phyloP scores from a whole-genome alignment of 1,140 invertebrate genomes.

The Phymorhynchus buccinoides region DNA sequence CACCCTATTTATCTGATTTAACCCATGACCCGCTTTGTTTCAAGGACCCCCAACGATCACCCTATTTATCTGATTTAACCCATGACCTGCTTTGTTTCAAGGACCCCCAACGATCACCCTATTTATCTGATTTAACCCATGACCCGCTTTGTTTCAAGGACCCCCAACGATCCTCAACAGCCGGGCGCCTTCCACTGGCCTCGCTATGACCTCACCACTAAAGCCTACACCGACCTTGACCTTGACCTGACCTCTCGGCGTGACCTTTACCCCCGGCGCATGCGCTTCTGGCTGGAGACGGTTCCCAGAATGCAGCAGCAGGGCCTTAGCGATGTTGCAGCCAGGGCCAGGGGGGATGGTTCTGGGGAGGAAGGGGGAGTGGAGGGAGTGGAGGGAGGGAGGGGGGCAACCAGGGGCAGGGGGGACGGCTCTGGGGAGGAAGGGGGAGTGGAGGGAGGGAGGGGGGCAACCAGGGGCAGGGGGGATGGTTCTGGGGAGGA shows the following conservation, averaged over 20 bases:
- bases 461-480: neutral
- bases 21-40: neutral
- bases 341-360: too few species aligned
- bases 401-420: too few species aligned
- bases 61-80: neutral
- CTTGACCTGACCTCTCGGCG: neutral
- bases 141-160: slow-evolving; percentile 22
- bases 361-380: too few species aligned
- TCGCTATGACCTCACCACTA: slow-evolving; percentile 26
- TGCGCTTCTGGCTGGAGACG: slow-evolving; percentile 22
- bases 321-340: too few species aligned
- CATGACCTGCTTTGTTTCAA: neutral
- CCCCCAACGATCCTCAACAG: slow-evolving; percentile 38
- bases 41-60: neutral
- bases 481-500: neutral
- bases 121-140: neutral
- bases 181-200: slow-evolving; percentile 37
- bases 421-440: too few species aligned
- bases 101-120: neutral
- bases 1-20: too few species aligned
- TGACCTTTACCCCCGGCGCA: slow-evolving; percentile 29
- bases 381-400: too few species aligned
- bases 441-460: neutral
- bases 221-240: slow-evolving; percentile 36
- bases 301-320: neutral